These are phyloP conservation scores for Anastrepha obliqua DNA, from an alignment of 1,140 invertebrate genomes.

Conservation along the genomic window DNA sequence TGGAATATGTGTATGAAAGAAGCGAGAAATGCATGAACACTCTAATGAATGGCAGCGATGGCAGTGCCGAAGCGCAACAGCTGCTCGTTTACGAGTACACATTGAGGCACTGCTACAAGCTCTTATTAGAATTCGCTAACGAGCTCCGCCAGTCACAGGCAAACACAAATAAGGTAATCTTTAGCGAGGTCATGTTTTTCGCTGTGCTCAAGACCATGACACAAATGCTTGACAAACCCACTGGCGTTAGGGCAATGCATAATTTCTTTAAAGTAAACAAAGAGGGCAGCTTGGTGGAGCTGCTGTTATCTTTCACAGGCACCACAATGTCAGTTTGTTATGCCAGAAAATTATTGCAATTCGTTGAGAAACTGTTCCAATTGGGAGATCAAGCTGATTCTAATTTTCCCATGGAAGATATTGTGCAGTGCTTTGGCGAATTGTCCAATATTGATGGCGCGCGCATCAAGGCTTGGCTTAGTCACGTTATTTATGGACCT, in stretches of 20 bases:
- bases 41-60: slow-evolving; percentile 79
- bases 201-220: slow-evolving; percentile 83
- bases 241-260: slow-evolving; percentile 87
- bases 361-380: slow-evolving; percentile 87
- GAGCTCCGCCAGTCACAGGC: slow-evolving; percentile 60
- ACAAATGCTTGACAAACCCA: slow-evolving; percentile 85
- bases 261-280: slow-evolving; percentile 83
- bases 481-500: slow-evolving; percentile 80
- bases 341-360: slow-evolving; percentile 85
- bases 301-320: slow-evolving; percentile 84
- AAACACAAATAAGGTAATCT: slow-evolving; percentile 62
- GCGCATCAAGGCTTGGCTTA: slow-evolving; percentile 82
- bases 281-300: slow-evolving; percentile 80
- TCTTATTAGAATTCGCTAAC: slow-evolving; percentile 79
- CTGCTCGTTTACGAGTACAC: slow-evolving; percentile 80
- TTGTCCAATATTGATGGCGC: slow-evolving; percentile 80
- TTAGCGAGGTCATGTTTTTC: slow-evolving; percentile 70
- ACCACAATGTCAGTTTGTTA: slow-evolving; percentile 83
- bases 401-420: slow-evolving; percentile 80
- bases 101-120: slow-evolving; percentile 81
- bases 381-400: slow-evolving; percentile 77
- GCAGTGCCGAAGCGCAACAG: slow-evolving; percentile 79
- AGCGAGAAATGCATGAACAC: slow-evolving; percentile 80
- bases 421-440: slow-evolving; percentile 82
- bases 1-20: slow-evolving; percentile 83